Conservation (phyloP, 2,888 invertebrate species). For the Papilio elwesi region DNA sequence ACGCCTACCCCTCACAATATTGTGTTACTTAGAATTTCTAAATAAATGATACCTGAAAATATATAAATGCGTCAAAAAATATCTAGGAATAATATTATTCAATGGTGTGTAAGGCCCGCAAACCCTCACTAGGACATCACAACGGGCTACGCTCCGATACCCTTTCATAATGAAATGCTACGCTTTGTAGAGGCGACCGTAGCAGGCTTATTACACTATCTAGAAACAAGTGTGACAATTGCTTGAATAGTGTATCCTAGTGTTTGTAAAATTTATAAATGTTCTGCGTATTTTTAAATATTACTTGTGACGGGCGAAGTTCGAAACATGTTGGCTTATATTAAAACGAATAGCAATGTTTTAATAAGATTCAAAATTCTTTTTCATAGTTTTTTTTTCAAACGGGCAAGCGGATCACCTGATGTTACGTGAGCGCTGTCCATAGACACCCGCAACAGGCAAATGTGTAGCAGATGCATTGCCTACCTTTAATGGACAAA, state of each 20-base stretch:
- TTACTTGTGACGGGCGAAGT: too few relatives aligned
- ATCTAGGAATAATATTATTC: slow-evolving; percentile 6
- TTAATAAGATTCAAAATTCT: too few relatives aligned
- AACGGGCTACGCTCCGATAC: slow-evolving; percentile 5
- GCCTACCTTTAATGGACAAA: too few relatives aligned
- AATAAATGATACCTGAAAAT: too few relatives aligned
- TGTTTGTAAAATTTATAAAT: background rate
- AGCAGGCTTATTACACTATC: slow-evolving; percentile 8
- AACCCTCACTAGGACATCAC: background rate
- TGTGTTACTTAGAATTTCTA: too few relatives aligned
- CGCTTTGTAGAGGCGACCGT: background rate
- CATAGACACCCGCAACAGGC: too few relatives aligned
- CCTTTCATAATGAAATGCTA: slow-evolving; percentile 23
- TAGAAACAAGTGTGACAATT: slow-evolving; percentile 10
- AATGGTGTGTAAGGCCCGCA: slow-evolving; percentile 4
- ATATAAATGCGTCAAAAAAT: background rate
- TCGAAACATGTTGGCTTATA: too few relatives aligned
- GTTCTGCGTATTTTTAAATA: background rate
- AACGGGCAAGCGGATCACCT: too few relatives aligned
- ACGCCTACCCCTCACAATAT: background rate
- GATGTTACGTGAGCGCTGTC: too few relatives aligned
- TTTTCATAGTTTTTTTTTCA: too few relatives aligned
- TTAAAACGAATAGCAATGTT: too few relatives aligned
- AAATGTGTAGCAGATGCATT: too few relatives aligned
- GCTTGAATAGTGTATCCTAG: background rate